Base-by-base conservation (phyloP, 2,797 vertebrate genomes). In the Linurgus olivaceus region DNA sequence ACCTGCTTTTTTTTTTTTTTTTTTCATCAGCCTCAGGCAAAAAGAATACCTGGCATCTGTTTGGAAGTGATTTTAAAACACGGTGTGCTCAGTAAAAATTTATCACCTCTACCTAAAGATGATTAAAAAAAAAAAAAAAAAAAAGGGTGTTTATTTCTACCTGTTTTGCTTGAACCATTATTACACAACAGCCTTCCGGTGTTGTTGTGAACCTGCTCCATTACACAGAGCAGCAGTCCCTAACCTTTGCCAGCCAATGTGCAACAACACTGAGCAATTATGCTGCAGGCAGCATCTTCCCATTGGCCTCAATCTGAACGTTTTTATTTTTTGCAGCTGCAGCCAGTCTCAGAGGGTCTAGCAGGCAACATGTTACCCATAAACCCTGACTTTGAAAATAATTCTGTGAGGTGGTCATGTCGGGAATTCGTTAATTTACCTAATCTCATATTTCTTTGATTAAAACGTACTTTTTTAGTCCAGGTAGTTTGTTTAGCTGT, bases 211-310 rank as follows among this genome's bases (percentile, higher is more conserved):
- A 88, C 72, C 81, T 91, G 81, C 87, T 96, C 91, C 31, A 55
- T 95, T 95, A 81, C 86, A 83, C 35, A 58, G 78, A 91, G 92
- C 85, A 91, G 91, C 54, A 21, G 68, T 72, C 82, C 57, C 79
- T 68, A 71, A 95, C 96, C 95, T 88, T 72, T 0, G 31, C 57
- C 87, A 94, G 91, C 87, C 85, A 76, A 61, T 68, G 65, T 94
- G 65, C 82, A 90, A 63, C 65, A 74, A 42, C 85, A 72, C 7
- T 3, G 74, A 94, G 87, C 93, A 95, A 74, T 90, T 93, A 61
- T 38, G 79, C 91, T 94, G 87, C 90, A 90, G 90, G 94, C 94
- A 94, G 76, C 87, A 65, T 68, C 93, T 83, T 94, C 79, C 82
- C 65, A 86, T 86, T 95, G 93, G 95, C 91, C 87, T 94, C 81